Conservation (phyloP, 2,888 invertebrate genomes). For the Nomada ferruginata region DNA sequence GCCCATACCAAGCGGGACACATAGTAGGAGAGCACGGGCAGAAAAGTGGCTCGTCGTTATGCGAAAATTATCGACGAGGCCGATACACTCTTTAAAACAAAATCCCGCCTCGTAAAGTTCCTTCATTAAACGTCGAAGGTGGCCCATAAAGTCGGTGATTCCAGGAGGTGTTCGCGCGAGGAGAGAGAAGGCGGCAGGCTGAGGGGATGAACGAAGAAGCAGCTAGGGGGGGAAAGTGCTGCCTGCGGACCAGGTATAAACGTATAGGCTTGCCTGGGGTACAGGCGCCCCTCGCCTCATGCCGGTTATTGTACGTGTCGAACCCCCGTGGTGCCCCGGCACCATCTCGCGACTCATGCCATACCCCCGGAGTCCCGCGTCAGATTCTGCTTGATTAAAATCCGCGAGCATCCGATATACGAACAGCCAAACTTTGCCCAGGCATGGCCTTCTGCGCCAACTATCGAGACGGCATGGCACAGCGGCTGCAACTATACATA, state of each 20-base stretch:
- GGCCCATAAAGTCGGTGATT: constrained; percentile 83
- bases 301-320: constrained; percentile 81
- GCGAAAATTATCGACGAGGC: constrained; percentile 79
- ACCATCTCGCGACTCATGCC: constrained; percentile 80
- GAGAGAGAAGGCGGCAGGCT: constrained; percentile 33
- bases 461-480: constrained; percentile 6
- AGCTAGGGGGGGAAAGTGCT: background rate
- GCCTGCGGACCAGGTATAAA: constrained; percentile 65
- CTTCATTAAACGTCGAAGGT: constrained; percentile 83
- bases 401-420: constrained; percentile 81
- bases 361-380: constrained; percentile 79
- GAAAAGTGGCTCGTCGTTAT: constrained; percentile 67
- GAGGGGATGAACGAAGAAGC: constrained; percentile 15
- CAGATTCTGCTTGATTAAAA: constrained; percentile 84
- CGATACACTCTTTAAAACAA: constrained; percentile 81
- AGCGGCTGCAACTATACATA: background rate
- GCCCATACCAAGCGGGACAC: constrained; percentile 38
- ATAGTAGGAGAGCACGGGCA: constrained; percentile 44
- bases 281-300: constrained; percentile 57
- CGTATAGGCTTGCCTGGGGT: constrained; percentile 53
- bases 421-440: constrained; percentile 81
- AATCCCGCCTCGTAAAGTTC: constrained; percentile 82
- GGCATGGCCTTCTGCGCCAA: constrained; percentile 46
- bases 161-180: constrained; percentile 65
- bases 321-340: constrained; percentile 83